Conservation (phyloP, 2,797 vertebrate genomes). For the Phalloptychus januarius region DNA sequence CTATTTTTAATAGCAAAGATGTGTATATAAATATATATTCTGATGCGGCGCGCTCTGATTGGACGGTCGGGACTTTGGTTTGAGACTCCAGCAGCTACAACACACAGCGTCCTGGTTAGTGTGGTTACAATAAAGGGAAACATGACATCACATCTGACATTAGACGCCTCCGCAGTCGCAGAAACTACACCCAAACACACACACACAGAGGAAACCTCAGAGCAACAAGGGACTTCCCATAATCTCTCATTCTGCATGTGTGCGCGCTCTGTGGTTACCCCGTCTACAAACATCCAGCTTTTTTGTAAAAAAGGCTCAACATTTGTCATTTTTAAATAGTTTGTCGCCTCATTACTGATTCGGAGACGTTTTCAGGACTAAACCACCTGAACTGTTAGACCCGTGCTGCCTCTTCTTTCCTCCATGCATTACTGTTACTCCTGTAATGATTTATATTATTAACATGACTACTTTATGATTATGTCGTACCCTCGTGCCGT, state of each 20-base stretch:
- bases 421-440: constrained; percentile 77
- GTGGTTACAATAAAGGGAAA: constrained; percentile 61
- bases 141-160: constrained; percentile 69
- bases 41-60: constrained; percentile 44
- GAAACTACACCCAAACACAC: constrained; percentile 46
- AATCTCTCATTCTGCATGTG: constrained; percentile 28
- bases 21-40: constrained; percentile 66
- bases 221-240: constrained; percentile 67
- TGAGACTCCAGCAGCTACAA: constrained; percentile 23
- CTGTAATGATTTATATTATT: constrained; percentile 73
- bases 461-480: constrained; percentile 63
- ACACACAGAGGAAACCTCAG: constrained; percentile 51
- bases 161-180: constrained; percentile 52
- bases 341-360: background rate
- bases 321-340: background rate
- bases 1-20: constrained; percentile 79
- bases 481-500: constrained; percentile 62
- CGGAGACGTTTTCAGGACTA: background rate
- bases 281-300: background rate
- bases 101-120: constrained; percentile 40
- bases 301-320: background rate
- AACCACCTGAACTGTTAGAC: constrained; percentile 24
- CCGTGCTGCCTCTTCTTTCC: constrained; percentile 57
- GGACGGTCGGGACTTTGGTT: constrained; percentile 41
- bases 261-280: constrained; percentile 34